These are phyloP conservation scores for Entomyzon cyanotis DNA, from an alignment of 2,113 vertebrate species.

Conservation along the genomic window DNA sequence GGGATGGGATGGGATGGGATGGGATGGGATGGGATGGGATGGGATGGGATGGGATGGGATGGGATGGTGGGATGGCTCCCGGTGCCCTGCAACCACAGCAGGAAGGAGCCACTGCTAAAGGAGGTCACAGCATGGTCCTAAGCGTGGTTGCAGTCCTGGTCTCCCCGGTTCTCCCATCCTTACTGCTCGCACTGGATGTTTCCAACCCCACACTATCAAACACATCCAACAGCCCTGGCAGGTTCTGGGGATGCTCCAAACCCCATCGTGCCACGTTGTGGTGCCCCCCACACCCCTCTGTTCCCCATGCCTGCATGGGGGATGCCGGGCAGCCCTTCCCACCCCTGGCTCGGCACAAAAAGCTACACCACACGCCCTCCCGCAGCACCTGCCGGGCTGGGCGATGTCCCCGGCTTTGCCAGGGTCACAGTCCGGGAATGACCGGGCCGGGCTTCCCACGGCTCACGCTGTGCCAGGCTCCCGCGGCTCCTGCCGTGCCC, in stretches of 20 bases:
- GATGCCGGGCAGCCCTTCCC: background rate
- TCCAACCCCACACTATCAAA: rapidly evolving
- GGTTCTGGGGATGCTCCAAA: background rate
- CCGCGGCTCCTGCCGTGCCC: background rate
- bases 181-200: background rate
- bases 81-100: rapidly evolving
- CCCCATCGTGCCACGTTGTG: rapidly evolving
- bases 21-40: too few relatives aligned
- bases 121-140: background rate
- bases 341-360: rapidly evolving
- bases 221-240: rapidly evolving
- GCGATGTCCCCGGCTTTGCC: background rate
- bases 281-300: rapidly evolving
- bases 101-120: background rate
- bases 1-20: too few relatives aligned
- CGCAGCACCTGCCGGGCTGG: rapidly evolving
- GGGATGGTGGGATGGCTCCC: background rate
- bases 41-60: too few relatives aligned
- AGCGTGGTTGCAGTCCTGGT: rapidly evolving
- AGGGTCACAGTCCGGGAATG: background rate
- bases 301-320: rapidly evolving
- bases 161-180: background rate
- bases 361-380: rapidly evolving
- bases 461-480: background rate
- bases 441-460: rapidly evolving